Conservation (phyloP, 2,888 invertebrate genomes). For the Erebia aethiops region DNA sequence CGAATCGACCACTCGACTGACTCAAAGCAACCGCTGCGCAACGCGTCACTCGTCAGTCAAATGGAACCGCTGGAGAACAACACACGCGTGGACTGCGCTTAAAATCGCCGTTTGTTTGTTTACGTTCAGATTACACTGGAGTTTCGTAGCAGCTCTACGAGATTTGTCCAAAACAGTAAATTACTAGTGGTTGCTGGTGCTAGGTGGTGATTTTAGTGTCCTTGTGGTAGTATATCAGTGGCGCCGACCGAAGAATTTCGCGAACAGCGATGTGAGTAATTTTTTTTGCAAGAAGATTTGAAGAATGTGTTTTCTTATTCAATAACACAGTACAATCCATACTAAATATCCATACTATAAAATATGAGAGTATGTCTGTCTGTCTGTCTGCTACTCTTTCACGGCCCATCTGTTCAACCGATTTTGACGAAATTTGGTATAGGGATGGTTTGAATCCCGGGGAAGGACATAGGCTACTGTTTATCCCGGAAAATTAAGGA, state of each 20-base stretch:
- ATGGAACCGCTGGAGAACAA: neutral
- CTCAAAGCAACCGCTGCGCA: conserved; percentile 42
- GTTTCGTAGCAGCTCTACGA: conserved; percentile 14
- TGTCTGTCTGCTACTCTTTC: too few species aligned
- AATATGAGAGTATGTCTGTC: too few species aligned
- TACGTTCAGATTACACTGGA: neutral
- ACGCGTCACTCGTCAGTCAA: conserved; percentile 48
- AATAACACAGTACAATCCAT: too few species aligned
- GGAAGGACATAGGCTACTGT: too few species aligned
- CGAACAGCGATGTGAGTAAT: conserved; percentile 7
- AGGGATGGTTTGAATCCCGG: too few species aligned
- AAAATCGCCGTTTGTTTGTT: neutral
- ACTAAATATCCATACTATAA: too few species aligned
- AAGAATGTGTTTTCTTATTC: neutral
- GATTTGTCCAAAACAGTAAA: neutral
- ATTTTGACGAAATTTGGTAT: too few species aligned
- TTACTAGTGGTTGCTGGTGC: too few species aligned
- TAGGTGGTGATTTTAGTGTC: neutral
- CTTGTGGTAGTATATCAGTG: neutral
- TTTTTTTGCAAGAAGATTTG: neutral
- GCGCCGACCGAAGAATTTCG: neutral
- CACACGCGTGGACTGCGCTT: neutral
- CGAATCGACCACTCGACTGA: neutral
- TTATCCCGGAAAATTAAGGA: too few species aligned
- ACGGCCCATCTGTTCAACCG: too few species aligned